Conservation (phyloP, 2,797 vertebrate genomes). For the Poecilia picta region DNA sequence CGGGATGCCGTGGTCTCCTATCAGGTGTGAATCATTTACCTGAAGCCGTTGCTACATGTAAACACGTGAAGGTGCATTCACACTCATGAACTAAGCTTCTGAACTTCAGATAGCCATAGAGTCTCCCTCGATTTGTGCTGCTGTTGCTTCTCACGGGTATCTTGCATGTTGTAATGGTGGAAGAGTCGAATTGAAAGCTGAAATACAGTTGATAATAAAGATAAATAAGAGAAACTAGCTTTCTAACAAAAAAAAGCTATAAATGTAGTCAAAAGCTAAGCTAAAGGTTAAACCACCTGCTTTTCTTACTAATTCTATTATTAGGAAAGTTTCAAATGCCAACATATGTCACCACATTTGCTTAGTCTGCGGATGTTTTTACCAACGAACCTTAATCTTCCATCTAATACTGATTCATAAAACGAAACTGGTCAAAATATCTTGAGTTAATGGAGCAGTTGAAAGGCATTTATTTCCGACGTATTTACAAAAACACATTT, state of each 20-base stretch:
- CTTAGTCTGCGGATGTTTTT: neutral
- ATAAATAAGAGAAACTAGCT: neutral
- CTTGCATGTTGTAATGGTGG: neutral
- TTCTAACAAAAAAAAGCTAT: neutral
- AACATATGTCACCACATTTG: neutral
- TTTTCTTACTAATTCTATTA: neutral
- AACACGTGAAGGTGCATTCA: neutral
- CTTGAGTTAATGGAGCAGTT: neutral
- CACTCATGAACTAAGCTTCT: neutral
- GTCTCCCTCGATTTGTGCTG: neutral
- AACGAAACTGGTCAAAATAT: neutral
- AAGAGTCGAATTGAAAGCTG: neutral
- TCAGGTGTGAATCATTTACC: constrained; percentile 65
- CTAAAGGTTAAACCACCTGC: constrained; percentile 2
- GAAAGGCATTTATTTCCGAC: neutral
- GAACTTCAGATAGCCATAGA: neutral
- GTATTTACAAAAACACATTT: neutral
- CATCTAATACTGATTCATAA: neutral
- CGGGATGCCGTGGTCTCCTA: constrained; percentile 77
- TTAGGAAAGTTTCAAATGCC: constrained; percentile 1
- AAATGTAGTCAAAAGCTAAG: neutral
- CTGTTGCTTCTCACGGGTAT: neutral
- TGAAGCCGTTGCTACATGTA: neutral
- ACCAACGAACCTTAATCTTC: neutral
- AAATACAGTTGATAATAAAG: neutral